A percentile compares a stretch with the other conserved stretches of the same genome.
Conservation (phyloP, 2,113 vertebrate species). For the Salminus brasiliensis region DNA sequence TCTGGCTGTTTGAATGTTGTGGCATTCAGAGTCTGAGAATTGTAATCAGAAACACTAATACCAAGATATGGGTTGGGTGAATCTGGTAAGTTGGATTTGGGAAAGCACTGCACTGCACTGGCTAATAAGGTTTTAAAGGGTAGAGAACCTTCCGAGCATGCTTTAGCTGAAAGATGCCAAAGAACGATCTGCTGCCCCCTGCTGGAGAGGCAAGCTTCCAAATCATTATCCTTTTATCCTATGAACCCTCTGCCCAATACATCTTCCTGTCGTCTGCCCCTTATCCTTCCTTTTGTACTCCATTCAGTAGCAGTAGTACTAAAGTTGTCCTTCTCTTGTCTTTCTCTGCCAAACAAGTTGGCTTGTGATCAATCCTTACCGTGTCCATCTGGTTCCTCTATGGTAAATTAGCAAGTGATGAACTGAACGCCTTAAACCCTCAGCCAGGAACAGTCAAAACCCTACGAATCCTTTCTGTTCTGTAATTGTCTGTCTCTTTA, state of each 20-base stretch:
- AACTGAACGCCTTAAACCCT: too few species aligned
- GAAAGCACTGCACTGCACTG: background rate
- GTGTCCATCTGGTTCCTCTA: background rate
- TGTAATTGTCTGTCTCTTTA: too few species aligned
- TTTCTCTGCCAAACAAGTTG: background rate
- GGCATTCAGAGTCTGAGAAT: too few species aligned
- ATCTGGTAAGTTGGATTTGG: background rate
- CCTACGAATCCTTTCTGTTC: too few species aligned
- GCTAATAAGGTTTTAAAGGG: background rate
- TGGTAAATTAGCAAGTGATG: too few species aligned
- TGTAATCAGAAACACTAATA: too few species aligned
- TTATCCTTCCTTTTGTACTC: background rate
- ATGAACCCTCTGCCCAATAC: background rate
- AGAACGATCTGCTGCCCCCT: conserved; percentile 55
- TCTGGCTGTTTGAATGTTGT: too few species aligned
- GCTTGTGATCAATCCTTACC: background rate
- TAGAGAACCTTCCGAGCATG: background rate
- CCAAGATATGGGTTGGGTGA: background rate
- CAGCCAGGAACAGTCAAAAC: too few species aligned
- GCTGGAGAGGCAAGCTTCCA: conserved; percentile 45
- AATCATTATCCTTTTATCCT: background rate
- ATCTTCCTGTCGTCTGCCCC: background rate
- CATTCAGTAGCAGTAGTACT: background rate
- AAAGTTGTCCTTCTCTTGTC: background rate
- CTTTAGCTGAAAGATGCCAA: background rate